Conservation (phyloP, 2,888 invertebrate species). For the Thera britannica region DNA sequence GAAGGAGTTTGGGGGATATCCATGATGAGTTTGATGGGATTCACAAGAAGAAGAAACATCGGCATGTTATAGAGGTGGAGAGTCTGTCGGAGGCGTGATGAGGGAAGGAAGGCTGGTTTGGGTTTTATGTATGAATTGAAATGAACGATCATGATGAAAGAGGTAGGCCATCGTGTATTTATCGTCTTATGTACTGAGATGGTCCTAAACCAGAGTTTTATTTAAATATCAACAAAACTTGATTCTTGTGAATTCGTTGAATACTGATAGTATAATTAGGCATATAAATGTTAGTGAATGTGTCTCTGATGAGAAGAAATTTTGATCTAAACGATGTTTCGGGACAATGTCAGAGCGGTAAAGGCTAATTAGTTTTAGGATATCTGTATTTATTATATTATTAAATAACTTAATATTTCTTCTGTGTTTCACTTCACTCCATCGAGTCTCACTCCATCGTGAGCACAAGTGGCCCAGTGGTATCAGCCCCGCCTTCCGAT, state of each 20-base stretch:
- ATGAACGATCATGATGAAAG: background rate
- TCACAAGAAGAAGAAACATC: conserved; percentile 71
- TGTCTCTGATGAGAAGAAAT: conserved; percentile 9
- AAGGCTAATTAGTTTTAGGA: conserved; percentile 41
- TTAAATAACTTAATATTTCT: conserved; percentile 25
- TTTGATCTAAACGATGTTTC: conserved; percentile 20
- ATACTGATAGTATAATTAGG: background rate
- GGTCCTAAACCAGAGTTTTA: background rate
- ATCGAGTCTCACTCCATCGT: too few species aligned
- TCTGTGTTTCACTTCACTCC: background rate
- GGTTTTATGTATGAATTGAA: conserved; percentile 18
- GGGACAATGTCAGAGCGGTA: conserved; percentile 30
- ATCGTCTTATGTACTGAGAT: background rate
- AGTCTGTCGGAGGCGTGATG: conserved; percentile 62
- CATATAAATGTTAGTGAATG: conserved; percentile 5
- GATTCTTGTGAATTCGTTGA: background rate
- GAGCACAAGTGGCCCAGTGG: too few species aligned
- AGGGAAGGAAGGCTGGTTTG: conserved; percentile 35
- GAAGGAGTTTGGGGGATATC: conserved; percentile 82
- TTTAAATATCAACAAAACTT: background rate
- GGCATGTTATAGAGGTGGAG: conserved; percentile 77
- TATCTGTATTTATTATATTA: conserved; percentile 34
- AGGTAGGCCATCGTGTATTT: background rate
- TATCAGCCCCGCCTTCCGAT: too few species aligned
- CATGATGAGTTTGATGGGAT: conserved; percentile 80